A percentile compares a stretch with the other conserved stretches of the same genome.
Conservation (phyloP, 2,888 invertebrate genomes). For the Nymphalis polychloros region DNA sequence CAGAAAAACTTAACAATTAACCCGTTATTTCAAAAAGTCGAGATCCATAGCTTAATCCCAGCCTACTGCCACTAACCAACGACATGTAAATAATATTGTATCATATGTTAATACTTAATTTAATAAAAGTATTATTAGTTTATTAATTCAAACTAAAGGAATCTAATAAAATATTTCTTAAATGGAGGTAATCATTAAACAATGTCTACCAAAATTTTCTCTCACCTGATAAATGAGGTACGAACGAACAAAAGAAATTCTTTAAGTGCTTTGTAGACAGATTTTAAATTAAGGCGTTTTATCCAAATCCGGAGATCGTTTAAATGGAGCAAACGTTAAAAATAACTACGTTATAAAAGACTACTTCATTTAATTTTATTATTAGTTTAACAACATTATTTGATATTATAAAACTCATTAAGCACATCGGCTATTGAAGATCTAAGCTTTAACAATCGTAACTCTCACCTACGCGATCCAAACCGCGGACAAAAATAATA, state of each 20-base stretch:
- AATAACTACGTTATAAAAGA: constrained; percentile 18
- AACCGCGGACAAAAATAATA: too few species aligned
- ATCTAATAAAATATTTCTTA: constrained; percentile 1
- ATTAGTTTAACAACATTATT: neutral
- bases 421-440: too few species aligned
- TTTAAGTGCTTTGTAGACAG: constrained; percentile 37
- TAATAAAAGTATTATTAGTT: neutral
- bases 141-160: neutral
- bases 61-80: too few species aligned
- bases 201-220: constrained; percentile 6
- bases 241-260: constrained; percentile 38
- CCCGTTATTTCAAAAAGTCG: too few species aligned
- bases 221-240: constrained; percentile 12
- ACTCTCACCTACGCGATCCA: too few species aligned
- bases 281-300: constrained; percentile 37
- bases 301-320: constrained; percentile 33
- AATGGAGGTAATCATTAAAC: constrained; percentile 2
- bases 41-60: too few species aligned
- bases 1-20: too few species aligned
- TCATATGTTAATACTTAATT: neutral
- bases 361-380: constrained; percentile 5
- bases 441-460: too few species aligned
- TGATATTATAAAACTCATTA: too few species aligned
- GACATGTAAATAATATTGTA: too few species aligned
- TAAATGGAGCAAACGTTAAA: constrained; percentile 28